Conservation (phyloP, 2,113 vertebrate genomes). For the Spermophilus dauricus region DNA sequence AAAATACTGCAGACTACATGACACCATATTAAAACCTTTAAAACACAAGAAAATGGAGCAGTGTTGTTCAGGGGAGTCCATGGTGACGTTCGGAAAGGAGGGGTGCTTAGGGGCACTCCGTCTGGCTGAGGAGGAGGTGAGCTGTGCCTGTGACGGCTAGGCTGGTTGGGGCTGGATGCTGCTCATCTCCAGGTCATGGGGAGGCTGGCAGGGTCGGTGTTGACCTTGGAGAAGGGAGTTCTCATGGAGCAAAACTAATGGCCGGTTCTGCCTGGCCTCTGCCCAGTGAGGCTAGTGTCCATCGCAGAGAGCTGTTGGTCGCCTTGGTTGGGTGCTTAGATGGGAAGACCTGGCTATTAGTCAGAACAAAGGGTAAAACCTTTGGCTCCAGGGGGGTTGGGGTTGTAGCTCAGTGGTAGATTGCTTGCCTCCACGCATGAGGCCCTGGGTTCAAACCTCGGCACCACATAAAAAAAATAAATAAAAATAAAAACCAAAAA, state of each 20-base stretch:
- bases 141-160: no score
- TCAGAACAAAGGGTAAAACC: not conserved
- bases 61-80: not conserved
- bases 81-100: not conserved
- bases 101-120: not conserved
- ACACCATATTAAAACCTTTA: not conserved
- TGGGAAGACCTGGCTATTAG: not conserved
- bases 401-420: no score
- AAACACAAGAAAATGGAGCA: not conserved
- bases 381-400: not conserved
- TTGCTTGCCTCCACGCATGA: no score
- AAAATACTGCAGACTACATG: rapidly evolving
- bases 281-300: not conserved
- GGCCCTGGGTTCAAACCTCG: no score
- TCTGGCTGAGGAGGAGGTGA: no score
- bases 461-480: no score
- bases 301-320: not conserved
- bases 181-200: not conserved
- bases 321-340: not conserved
- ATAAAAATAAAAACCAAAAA: no score
- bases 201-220: rapidly evolving
- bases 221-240: not conserved
- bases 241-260: rapidly evolving
- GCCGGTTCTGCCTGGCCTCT: not conserved
- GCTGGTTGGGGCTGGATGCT: no score